A percentile compares a stretch with the other conserved stretches of the same genome.
Conservation (phyloP, 2,113 vertebrate genomes). For the Bubo scandiacus region DNA sequence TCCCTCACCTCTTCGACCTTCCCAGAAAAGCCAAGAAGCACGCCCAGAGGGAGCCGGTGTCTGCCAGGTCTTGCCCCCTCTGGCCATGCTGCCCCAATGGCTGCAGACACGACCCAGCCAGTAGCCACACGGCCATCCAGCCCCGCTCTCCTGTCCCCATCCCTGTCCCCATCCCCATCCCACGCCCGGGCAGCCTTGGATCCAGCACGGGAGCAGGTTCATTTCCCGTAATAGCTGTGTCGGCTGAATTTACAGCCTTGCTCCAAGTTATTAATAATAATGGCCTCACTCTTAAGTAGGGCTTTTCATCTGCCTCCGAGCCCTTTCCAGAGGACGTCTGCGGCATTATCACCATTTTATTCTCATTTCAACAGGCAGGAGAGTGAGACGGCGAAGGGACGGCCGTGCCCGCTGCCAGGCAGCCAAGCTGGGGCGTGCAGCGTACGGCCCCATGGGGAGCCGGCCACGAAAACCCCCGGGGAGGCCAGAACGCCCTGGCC, state of each 20-base stretch:
- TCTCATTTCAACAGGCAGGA: neutral
- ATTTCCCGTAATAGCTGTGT: slow-evolving; percentile 1
- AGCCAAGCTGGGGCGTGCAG: neutral
- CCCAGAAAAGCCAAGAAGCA: neutral
- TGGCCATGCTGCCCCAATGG: fast-evolving
- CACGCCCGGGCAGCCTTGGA: neutral
- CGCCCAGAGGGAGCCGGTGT: neutral
- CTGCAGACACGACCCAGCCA: fast-evolving
- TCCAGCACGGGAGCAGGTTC: neutral
- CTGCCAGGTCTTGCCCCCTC: neutral
- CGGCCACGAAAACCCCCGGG: fast-evolving
- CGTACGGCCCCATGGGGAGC: fast-evolving
- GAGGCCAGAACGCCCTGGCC: neutral
- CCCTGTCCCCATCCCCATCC: neutral
- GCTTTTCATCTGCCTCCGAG: slow-evolving; percentile 57
- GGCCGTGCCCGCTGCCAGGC: fast-evolving
- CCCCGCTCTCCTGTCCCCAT: neutral
- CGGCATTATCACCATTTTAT: slow-evolving; percentile 30
- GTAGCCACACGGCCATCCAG: fast-evolving
- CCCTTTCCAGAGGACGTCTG: slow-evolving; percentile 46
- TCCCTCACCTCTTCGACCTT: neutral
- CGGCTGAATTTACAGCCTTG: slow-evolving; percentile 39
- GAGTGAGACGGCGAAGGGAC: neutral
- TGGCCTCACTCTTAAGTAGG: slow-evolving; percentile 29
- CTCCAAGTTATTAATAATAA: slow-evolving; percentile 58